Evolutionary conservation across 1,140 invertebrate genomes (phyloP).

Genomic region (Geopemphigus sp.): DNA sequence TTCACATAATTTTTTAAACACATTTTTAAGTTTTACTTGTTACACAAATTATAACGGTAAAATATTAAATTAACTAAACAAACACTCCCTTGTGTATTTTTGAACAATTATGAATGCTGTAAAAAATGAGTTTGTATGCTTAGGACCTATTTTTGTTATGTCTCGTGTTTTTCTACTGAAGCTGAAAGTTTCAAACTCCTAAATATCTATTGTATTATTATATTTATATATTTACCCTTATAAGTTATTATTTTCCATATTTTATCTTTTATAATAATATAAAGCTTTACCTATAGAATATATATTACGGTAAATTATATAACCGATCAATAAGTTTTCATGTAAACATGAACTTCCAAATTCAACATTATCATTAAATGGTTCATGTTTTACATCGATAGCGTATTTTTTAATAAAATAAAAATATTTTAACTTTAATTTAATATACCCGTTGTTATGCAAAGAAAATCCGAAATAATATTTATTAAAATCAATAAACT

Average conservation of each 20-base stretch:
- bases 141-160: slow-evolving; percentile 2
- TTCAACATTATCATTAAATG: background rate
- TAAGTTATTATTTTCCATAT: background rate
- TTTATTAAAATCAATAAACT: background rate
- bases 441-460: background rate
- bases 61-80: background rate
- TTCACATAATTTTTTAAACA: no score
- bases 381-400: background rate
- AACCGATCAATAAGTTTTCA: background rate
- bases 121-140: background rate
- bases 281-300: background rate
- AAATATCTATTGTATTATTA: background rate
- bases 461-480: background rate
- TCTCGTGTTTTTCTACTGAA: no score
- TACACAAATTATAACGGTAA: background rate
- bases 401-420: background rate
- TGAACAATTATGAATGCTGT: background rate
- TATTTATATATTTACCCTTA: background rate
- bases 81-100: background rate
- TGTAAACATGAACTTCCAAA: background rate
- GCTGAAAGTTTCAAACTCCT: background rate
- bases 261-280: no score
- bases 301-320: background rate
- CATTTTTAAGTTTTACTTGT: background rate
- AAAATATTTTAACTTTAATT: slow-evolving; percentile 18